Evolutionary conservation across 2,888 invertebrate genomes (phyloP), one percentile per base, ranked within the genome.

Genomic region (Drosophila borealis): DNA sequence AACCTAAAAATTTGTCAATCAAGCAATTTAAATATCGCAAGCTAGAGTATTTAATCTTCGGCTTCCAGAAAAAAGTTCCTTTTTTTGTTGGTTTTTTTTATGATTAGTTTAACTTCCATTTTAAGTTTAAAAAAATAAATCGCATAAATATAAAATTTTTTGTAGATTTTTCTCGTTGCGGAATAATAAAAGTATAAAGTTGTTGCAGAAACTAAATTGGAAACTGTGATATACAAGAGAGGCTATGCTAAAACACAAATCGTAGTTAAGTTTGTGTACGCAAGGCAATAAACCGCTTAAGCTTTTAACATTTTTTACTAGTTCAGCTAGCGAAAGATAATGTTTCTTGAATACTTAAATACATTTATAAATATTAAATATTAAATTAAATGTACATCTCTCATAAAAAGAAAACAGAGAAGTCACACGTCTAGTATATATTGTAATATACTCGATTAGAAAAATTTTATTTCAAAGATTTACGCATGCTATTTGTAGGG

Each of bases 141-240:
- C 13, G 36, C 34, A 11, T 48, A 19, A 17, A 34, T 8, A 34
- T 17, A n/a, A 4, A 4, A 5, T 14, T 13, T 17, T 19, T 10
- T 13, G 8, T 19, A 33, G 6, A 25, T 5, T 48, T 17, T 17
- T 33, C 11, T 13, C 33, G 8, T 13, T 17, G 11, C 17, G 33
- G 17, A 48, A 48, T 21, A 42, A 37, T 37, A 37, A n/a, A 6
- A 21, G 37, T 19, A n/a, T 21, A 10, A 50, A 50, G 36, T 21
- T 21, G 1, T 11, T n/a, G 8, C 37, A 37, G 21, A 37, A 50
- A 19, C 17, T 19, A 5, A 17, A 34, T 34, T 17, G 13, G 29
- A 5, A 19, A 13, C 13, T 36, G 6, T 1, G 17, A 49, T 13
- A 19, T 19, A 19, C 19, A 3, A 8, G 19, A 37, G 21, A n/a